Conservation (phyloP, 1,140 invertebrate genomes). For the Pissodes strobi region DNA sequence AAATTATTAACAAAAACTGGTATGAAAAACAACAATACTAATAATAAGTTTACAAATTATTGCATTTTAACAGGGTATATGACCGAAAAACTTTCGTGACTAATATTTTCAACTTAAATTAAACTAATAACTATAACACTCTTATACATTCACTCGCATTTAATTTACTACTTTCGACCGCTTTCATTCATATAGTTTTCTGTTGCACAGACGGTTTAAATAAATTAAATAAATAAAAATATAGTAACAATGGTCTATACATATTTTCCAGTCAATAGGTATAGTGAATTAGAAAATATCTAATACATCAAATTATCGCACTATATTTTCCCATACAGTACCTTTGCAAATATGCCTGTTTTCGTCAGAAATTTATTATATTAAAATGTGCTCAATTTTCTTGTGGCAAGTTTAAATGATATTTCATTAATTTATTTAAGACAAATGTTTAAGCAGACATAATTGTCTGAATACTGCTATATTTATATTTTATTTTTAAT, state of each 20-base stretch:
- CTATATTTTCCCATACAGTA: background rate
- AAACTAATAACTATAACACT: too few relatives aligned
- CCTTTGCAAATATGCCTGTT: background rate
- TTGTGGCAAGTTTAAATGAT: background rate
- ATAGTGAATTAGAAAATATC: background rate
- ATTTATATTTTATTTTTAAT: too few relatives aligned
- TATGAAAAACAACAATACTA: background rate
- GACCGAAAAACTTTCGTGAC: too few relatives aligned
- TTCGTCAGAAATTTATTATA: too few relatives aligned
- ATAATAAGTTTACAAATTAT: background rate
- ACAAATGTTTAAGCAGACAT: too few relatives aligned
- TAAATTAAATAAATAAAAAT: background rate
- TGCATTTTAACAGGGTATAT: too few relatives aligned
- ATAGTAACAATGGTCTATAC: slow-evolving; percentile 14
- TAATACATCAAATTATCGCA: too few relatives aligned
- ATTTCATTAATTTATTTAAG: too few relatives aligned
- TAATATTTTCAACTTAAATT: too few relatives aligned
- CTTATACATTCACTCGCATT: background rate
- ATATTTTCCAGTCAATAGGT: slow-evolving; percentile 10
- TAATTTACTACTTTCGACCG: background rate
- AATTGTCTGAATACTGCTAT: too few relatives aligned
- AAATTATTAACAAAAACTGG: too few relatives aligned
- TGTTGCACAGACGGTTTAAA: background rate
- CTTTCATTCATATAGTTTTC: background rate
- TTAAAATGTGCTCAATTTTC: too few relatives aligned